Evolutionary conservation across 2,888 invertebrate species (phyloP).

Genomic region (Elysia crispata): DNA sequence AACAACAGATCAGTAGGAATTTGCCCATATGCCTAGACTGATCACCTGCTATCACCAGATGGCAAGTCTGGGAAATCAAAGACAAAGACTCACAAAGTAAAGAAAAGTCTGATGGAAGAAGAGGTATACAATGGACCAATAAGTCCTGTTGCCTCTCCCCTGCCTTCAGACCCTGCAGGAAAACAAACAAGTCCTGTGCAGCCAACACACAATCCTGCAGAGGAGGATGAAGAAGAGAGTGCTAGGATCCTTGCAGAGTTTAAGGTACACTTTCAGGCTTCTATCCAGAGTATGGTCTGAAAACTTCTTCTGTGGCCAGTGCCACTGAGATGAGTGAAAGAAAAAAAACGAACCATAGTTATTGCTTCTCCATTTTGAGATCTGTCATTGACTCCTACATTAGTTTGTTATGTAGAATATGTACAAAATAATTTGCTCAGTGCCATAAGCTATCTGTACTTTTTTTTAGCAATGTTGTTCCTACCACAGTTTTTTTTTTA

Average conservation of each 20-base stretch:
- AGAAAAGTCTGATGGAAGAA: neutral
- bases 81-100: conserved; percentile 6
- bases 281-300: too few relatives aligned
- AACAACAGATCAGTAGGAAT: too few relatives aligned
- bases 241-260: conserved; percentile 51
- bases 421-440: too few relatives aligned
- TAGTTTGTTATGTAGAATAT: too few relatives aligned
- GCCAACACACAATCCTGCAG: neutral
- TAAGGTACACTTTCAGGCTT: conserved; percentile 44
- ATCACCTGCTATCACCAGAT: conserved; percentile 28
- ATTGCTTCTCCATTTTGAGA: too few relatives aligned
- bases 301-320: neutral
- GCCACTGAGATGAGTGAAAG: too few relatives aligned
- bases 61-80: conserved; percentile 41
- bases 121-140: conserved; percentile 38
- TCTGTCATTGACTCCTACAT: too few relatives aligned
- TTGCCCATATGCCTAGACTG: neutral
- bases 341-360: too few relatives aligned
- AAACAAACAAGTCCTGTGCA: conserved; percentile 16
- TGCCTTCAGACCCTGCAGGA: conserved; percentile 33
- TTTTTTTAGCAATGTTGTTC: too few relatives aligned
- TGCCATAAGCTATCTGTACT: too few relatives aligned
- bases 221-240: conserved; percentile 46
- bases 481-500: too few relatives aligned
- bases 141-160: conserved; percentile 44